These are phyloP conservation scores for Choloepus didactylus DNA, from an alignment of 2,797 vertebrate genomes.

Conservation along the genomic window DNA sequence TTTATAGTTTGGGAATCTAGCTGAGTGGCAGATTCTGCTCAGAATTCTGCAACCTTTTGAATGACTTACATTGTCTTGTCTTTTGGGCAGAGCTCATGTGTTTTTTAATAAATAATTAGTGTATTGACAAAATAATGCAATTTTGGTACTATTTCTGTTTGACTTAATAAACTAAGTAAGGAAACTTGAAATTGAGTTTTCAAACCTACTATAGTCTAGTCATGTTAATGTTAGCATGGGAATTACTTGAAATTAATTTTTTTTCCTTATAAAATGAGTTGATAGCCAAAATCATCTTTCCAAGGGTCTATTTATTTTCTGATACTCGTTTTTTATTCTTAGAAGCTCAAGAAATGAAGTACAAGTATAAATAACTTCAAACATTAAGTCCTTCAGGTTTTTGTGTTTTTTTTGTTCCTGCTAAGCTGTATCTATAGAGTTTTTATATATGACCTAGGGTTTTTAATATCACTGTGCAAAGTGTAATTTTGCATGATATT, in stretches of 20 bases:
- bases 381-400: not conserved
- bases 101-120: conserved; percentile 54
- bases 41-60: not conserved
- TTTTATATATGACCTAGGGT: not conserved
- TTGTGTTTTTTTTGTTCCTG: not conserved
- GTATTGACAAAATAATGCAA: not conserved
- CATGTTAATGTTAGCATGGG: not conserved
- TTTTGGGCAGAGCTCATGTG: not conserved
- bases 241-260: conserved; percentile 20
- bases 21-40: not conserved
- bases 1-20: not conserved
- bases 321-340: not conserved
- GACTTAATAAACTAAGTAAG: not conserved
- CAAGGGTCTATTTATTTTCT: not conserved
- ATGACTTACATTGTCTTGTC: not conserved
- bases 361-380: not conserved
- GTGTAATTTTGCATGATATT: conserved; percentile 3
- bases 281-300: not conserved
- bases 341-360: not conserved
- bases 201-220: not conserved
- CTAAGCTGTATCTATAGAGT: not conserved
- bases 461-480: conserved; percentile 53
- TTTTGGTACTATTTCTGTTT: conserved; percentile 31
- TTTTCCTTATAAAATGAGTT: conserved; percentile 6
- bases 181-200: conserved; percentile 5